Conservation (phyloP, 2,113 vertebrate genomes). For the Merops nubicus region DNA sequence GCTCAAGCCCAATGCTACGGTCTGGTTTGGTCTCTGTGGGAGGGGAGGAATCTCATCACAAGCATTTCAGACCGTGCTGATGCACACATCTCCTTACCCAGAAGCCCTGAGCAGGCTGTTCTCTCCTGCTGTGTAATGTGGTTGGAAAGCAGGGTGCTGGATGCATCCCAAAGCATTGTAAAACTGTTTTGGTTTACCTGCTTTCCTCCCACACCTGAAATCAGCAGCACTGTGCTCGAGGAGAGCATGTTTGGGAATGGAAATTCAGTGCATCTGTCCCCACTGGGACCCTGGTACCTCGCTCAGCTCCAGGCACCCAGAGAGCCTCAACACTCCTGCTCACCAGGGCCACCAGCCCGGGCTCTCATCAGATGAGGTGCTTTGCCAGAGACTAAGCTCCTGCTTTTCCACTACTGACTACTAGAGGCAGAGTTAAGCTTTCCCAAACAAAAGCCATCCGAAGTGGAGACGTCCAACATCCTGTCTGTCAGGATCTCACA, state of each 20-base stretch:
- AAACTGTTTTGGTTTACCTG: neutral
- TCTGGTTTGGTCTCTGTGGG: neutral
- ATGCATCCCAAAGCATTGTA: neutral
- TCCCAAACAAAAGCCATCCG: neutral
- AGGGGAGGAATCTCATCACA: neutral
- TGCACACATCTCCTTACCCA: neutral
- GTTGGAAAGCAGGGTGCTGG: neutral
- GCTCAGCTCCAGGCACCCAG: neutral
- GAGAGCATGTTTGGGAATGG: neutral
- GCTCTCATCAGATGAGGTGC: neutral
- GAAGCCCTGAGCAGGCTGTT: neutral
- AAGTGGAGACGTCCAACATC: neutral
- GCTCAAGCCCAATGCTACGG: neutral
- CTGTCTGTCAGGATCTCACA: neutral
- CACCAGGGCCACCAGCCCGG: neutral
- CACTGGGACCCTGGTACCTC: neutral
- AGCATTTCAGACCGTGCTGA: neutral
- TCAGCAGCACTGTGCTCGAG: neutral
- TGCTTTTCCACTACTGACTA: neutral
- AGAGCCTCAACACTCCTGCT: neutral
- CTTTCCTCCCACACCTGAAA: neutral
- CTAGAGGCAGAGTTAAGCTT: neutral
- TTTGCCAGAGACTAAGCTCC: neutral
- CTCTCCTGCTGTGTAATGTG: neutral
- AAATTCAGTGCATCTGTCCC: neutral